A percentile compares a stretch with the other conserved stretches of the same genome.
These are phyloP conservation scores for Melipona bicolor DNA, from an alignment of 2,888 invertebrate species.

Conservation along the genomic window DNA sequence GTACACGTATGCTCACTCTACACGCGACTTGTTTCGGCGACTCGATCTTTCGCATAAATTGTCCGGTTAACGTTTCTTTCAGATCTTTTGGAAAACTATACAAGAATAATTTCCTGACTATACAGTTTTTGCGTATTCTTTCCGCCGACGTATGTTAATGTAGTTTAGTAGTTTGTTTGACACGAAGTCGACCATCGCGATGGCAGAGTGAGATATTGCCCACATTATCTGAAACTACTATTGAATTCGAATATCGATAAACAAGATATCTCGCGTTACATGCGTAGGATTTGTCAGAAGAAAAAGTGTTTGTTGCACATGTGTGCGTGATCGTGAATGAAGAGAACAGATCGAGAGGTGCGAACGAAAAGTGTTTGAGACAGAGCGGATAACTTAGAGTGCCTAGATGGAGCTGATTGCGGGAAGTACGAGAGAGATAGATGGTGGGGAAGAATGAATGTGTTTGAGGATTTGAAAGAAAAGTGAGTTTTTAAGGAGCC, in stretches of 20 bases:
- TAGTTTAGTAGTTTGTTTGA: conserved; percentile 13
- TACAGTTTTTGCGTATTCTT: conserved; percentile 1
- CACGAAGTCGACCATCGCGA: not conserved
- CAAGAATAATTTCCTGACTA: conserved; percentile 36
- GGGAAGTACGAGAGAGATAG: no score
- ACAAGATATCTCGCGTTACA: not conserved
- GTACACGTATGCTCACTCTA: not conserved
- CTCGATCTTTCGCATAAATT: conserved; percentile 52
- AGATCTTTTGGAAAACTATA: conserved; percentile 2
- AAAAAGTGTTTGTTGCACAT: no score
- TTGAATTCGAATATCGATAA: not conserved
- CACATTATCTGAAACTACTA: not conserved
- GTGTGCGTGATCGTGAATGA: no score
- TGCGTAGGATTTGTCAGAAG: no score
- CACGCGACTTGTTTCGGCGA: conserved; percentile 22
- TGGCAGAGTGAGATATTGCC: not conserved
- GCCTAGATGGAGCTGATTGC: no score
- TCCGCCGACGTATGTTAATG: not conserved
- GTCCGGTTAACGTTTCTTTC: not conserved
- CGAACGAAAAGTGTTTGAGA: no score
- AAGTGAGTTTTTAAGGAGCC: no score
- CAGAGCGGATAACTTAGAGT: no score
- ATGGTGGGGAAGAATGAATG: no score
- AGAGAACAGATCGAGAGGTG: no score
- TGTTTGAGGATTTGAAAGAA: no score